Percentiles rank a stretch among this genome's conserved stretches.
phyloP scores from a whole-genome alignment of 92 coral and sea anemone species.

The Zoanthus gigantus region DNA sequence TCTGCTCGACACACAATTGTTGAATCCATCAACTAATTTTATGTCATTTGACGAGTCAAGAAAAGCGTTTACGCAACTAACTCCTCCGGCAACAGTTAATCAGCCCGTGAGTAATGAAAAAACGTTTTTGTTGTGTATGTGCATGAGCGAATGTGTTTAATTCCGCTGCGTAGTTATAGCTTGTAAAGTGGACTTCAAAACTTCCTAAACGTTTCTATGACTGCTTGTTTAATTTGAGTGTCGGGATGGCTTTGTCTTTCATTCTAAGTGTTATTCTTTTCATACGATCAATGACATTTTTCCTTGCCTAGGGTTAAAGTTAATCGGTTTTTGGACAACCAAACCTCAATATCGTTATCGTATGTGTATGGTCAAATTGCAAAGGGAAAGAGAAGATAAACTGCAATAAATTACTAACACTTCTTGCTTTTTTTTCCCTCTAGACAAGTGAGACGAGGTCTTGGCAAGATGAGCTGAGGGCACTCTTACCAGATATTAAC shows the following conservation, averaged over 20 bases:
- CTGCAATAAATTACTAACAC: background rate
- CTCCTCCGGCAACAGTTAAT: background rate
- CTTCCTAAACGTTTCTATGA: background rate
- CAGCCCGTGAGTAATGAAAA: conserved; percentile 17
- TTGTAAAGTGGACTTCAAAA: background rate
- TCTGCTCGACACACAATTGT: conserved; percentile 30
- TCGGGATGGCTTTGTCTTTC: background rate
- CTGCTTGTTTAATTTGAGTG: background rate
- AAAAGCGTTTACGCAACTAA: conserved; percentile 28
- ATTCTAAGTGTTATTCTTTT: too few species aligned
- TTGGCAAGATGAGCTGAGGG: conserved; percentile 98
- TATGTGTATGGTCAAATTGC: too few species aligned
- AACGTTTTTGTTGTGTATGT: background rate
- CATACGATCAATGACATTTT: too few species aligned
- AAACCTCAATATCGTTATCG: too few species aligned
- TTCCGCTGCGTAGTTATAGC: background rate
- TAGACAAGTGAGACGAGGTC: conserved; percentile 71
- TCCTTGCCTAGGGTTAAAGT: too few species aligned
- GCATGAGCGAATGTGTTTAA: too few species aligned
- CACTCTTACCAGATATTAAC: conserved; percentile 95
- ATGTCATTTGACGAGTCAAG: background rate
- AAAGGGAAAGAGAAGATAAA: too few species aligned
- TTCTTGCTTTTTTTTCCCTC: background rate
- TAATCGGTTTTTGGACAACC: too few species aligned
- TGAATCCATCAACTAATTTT: conserved; percentile 31